Base-by-base conservation (phyloP, 2,797 vertebrate species). In the Buphagus erythrorhynchus region DNA sequence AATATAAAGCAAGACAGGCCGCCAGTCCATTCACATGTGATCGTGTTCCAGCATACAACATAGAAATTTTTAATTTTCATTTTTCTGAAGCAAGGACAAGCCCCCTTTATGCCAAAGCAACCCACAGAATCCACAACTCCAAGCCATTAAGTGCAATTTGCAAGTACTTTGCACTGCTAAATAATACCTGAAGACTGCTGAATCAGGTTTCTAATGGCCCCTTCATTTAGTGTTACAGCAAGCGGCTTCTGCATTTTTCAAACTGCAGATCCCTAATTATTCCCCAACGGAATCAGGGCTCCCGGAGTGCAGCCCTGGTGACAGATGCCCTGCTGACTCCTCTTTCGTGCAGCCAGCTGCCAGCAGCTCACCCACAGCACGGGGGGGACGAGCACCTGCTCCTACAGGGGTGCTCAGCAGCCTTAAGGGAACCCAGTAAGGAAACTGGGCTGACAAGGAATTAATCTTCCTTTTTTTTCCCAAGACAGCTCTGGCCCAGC, bases 151-250 rank as follows among this genome's bases (percentile, higher is more conserved):
- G 57, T 49, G 28, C 59, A 61, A 77, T 46, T 52, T 84, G 35
- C 73, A 75, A 93, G 66, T 17, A 42, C n/a, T 78, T 54, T 26
- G n/a, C 65, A 11, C 66, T 62, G 62, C 69, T 86, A 38, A 93
- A 74, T 49, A 83, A 68, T 21, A 80, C 61, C 77, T 43, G 67
- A 78, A 58, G 57, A 45, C 18, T 36, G 33, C 71, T 68, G 83
- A 92, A 84, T 61, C 61, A n/a, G 86, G 49, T 68, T 91, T 43
- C 82, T 74, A 65, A 80, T 5, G 21, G 38, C 16, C 46, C 74
- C 72, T 69, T n/a, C 62, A 6, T 20, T 84, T 45, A 78, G 38
- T n/a, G 46, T 20, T 59, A 86, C 31, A 79, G 65, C n/a, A 61
- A 77, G 1, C 1, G 1, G 46, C 65, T 49, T 29, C 16, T 29